Evolutionary conservation across 2,797 vertebrate species (phyloP).

Genomic region (Pipistrellus nathusii): DNA sequence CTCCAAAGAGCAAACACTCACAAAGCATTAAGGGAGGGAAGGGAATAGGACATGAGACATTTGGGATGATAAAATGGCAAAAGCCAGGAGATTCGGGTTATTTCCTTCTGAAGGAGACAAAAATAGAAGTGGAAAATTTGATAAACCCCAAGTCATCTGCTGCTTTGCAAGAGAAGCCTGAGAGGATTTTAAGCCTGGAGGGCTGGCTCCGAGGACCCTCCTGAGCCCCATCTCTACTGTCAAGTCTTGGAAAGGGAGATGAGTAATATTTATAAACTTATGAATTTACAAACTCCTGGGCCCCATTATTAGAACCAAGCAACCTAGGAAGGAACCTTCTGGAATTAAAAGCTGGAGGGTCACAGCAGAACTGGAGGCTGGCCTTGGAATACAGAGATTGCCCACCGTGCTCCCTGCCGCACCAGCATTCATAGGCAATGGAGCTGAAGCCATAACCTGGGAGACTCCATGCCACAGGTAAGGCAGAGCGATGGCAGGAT

Average conservation of each 20-base stretch:
- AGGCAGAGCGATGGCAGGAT: background rate
- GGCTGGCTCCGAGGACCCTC: background rate
- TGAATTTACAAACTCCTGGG: background rate
- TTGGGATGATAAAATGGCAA: background rate
- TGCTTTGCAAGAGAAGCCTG: slow-evolving; percentile 33
- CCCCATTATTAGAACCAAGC: slow-evolving; percentile 7
- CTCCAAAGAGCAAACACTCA: slow-evolving; percentile 33
- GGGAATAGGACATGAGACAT: background rate
- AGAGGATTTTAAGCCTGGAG: slow-evolving; percentile 29
- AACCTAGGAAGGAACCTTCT: background rate
- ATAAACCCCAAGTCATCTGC: slow-evolving; percentile 42
- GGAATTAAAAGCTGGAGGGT: slow-evolving; percentile 3
- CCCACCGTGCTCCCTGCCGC: no score
- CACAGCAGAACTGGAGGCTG: background rate
- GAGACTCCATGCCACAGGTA: background rate
- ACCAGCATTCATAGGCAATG: background rate
- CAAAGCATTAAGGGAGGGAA: slow-evolving; percentile 20
- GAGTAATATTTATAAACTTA: slow-evolving; percentile 37
- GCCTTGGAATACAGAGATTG: background rate
- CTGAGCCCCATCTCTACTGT: background rate
- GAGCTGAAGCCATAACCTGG: background rate
- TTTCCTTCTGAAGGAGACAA: slow-evolving; percentile 48
- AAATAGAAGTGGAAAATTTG: slow-evolving; percentile 59
- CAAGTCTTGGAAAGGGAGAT: slow-evolving; percentile 51
- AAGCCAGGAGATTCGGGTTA: background rate